phyloP scores from a whole-genome alignment of 2,113 vertebrate genomes.

The Bothrops jararaca region DNA sequence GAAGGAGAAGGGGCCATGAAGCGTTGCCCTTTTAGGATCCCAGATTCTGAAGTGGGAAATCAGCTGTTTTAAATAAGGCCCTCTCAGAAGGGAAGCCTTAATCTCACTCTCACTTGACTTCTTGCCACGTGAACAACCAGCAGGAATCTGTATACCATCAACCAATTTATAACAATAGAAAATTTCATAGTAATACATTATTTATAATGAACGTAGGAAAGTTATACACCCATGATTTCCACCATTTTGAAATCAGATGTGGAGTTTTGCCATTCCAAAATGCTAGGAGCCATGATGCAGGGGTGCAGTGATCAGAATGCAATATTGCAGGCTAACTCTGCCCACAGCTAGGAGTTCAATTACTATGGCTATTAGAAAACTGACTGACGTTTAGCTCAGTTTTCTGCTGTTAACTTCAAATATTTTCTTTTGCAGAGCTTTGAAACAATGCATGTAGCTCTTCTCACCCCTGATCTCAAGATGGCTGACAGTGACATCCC shows the following conservation, averaged over 20 bases:
- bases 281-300: not conserved
- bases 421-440: not conserved
- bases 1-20: not conserved
- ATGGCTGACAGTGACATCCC: not conserved
- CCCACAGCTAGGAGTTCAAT: not conserved
- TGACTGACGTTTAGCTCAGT: not conserved
- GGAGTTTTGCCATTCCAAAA: not conserved
- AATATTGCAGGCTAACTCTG: not conserved
- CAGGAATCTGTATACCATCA: not conserved
- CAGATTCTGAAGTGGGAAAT: not conserved
- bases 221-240: not conserved
- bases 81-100: not conserved
- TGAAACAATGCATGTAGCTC: not conserved
- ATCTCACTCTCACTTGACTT: not conserved
- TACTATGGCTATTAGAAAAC: not conserved
- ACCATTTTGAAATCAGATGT: not conserved
- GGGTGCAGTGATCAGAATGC: not conserved
- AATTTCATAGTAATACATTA: not conserved
- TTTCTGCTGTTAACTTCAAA: not conserved
- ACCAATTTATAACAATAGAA: not conserved
- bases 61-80: not conserved
- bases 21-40: not conserved
- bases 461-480: not conserved
- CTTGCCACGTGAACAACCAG: not conserved
- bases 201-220: not conserved